Conservation (phyloP, 2,888 invertebrate genomes). For the Mechanitis mazaeus region DNA sequence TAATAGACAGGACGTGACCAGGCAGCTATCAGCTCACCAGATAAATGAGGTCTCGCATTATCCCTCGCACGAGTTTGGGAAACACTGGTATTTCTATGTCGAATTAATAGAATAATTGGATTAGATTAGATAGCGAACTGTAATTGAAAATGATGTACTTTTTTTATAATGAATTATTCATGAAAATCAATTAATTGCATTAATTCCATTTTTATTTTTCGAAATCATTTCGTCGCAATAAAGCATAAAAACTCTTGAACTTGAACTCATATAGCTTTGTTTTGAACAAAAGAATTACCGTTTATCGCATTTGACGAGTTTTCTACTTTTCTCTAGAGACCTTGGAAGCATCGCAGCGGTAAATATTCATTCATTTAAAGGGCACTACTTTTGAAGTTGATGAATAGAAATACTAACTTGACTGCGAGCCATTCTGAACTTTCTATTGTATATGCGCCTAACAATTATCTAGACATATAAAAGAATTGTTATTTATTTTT, state of each 20-base stretch:
- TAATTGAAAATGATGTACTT: too few relatives aligned
- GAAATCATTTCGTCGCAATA: too few relatives aligned
- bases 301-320: neutral
- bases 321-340: conserved; percentile 1
- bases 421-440: neutral
- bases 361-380: conserved; percentile 26
- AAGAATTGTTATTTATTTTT: neutral
- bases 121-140: too few relatives aligned
- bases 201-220: too few relatives aligned
- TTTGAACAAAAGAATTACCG: conserved; percentile 1
- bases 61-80: conserved; percentile 13
- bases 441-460: neutral
- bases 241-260: conserved; percentile 1
- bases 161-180: too few relatives aligned
- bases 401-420: conserved; percentile 20
- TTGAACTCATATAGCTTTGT: neutral
- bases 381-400: conserved; percentile 23
- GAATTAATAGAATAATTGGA: too few relatives aligned
- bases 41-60: conserved; percentile 22
- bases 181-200: too few relatives aligned
- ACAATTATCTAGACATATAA: neutral
- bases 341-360: conserved; percentile 18
- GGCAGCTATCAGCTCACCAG: conserved; percentile 27
- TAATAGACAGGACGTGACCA: conserved; percentile 45
- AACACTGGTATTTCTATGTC: too few relatives aligned